Evolutionary conservation across 2,113 vertebrate species (phyloP).

Genomic region (Columba janthina): DNA sequence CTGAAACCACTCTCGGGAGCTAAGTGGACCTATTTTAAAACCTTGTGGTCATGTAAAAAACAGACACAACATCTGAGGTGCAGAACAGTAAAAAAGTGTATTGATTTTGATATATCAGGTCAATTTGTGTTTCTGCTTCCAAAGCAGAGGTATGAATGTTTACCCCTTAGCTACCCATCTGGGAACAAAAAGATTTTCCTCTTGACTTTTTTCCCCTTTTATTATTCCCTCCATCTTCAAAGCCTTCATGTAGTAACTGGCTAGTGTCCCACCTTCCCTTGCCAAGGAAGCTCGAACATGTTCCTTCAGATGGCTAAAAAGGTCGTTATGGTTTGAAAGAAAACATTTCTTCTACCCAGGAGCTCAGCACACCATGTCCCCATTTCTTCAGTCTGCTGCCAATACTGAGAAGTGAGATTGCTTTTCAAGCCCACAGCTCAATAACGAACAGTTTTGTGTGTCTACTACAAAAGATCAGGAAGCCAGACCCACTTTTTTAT

Average conservation of each 20-base stretch:
- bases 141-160: background rate
- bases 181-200: slow-evolving; percentile 20
- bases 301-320: slow-evolving; percentile 53
- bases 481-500: slow-evolving; percentile 28
- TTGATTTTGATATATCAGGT: background rate
- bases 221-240: slow-evolving; percentile 53
- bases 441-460: slow-evolving; percentile 8
- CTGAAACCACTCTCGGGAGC: background rate
- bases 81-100: background rate
- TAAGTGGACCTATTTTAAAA: background rate
- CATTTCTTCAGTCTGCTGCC: slow-evolving; percentile 44
- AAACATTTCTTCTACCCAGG: slow-evolving; percentile 59
- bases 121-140: background rate
- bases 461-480: slow-evolving; percentile 55
- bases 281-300: slow-evolving; percentile 55
- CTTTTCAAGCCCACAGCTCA: slow-evolving; percentile 49
- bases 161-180: background rate
- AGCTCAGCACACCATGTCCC: slow-evolving; percentile 62
- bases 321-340: slow-evolving; percentile 54
- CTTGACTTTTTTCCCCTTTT: background rate
- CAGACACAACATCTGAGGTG: background rate
- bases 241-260: slow-evolving; percentile 58
- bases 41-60: background rate
- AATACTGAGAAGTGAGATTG: slow-evolving; percentile 34
- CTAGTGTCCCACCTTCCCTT: slow-evolving; percentile 29